Percentiles rank a stretch among this genome's conserved stretches.
Evolutionary conservation across 1,140 invertebrate species (phyloP).

Genomic region (Proales similis): DNA sequence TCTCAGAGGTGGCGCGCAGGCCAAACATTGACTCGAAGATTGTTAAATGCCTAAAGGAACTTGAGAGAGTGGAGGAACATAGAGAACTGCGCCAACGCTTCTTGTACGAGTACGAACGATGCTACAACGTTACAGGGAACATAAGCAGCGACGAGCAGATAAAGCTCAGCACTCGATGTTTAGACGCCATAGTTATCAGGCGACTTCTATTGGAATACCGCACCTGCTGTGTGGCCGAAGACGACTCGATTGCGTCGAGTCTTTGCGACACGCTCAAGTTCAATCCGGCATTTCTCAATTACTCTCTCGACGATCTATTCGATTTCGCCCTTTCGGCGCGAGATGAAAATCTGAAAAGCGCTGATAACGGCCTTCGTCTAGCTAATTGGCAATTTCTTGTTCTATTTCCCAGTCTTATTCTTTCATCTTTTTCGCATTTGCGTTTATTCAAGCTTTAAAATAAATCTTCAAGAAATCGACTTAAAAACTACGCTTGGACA

Average conservation of each 20-base stretch:
- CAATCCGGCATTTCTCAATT: conserved; percentile 11
- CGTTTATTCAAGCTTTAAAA: no score
- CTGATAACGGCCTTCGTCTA: no score
- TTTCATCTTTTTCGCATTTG: no score
- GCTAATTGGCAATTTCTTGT: no score
- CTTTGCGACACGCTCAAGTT: conserved; percentile 23
- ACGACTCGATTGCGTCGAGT: neutral
- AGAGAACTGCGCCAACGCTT: conserved; percentile 24
- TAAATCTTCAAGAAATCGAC: no score
- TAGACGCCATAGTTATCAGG: conserved; percentile 22
- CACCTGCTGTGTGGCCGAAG: neutral
- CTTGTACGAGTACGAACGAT: conserved; percentile 26
- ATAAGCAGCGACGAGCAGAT: neutral
- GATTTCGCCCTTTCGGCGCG: no score
- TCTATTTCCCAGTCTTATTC: no score
- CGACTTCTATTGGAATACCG: conserved; percentile 25
- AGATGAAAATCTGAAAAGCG: no score
- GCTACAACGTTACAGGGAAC: neutral
- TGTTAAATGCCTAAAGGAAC: conserved; percentile 11
- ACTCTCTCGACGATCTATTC: neutral
- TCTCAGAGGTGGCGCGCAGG: neutral
- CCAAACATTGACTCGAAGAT: conserved; percentile 1
- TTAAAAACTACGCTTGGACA: no score
- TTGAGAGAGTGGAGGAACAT: conserved; percentile 24
- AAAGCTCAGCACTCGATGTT: conserved; percentile 21